Evolutionary conservation across 2,888 invertebrate species (phyloP), one percentile per base, ranked within the genome.

Genomic region (Conistra vaccinii): DNA sequence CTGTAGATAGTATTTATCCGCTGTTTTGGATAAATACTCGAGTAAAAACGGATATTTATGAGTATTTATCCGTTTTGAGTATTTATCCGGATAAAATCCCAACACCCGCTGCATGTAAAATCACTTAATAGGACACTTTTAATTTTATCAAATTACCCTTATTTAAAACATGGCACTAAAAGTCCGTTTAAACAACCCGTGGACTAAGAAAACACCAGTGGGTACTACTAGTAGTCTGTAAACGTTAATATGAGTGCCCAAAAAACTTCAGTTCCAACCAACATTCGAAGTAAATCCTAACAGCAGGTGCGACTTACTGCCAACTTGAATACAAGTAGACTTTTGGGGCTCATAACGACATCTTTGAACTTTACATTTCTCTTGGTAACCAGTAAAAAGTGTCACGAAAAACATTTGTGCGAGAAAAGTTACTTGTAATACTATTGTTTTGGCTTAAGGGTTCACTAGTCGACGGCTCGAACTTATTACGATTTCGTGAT

Each of bases 341-440:
- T 85, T 85, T 87, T 78, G 86, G 86, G 86, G 69, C 67, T 58
- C 78, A 76, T 87, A 84, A 87, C 81, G 87, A 86, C 86, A 80
- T 81, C 78, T 84, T 84, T 75, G 76, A 84, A 87, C 85, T 80
- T 78, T 66, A 66, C 70, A 76, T 83, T 86, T 83, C 70, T 76
- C 55, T 78, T 79, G 53, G 74, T 75, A 72, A 66, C 67, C 65
- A 81, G 83, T 78, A 83, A 78, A 77, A 81, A 77, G 67, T 76
- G 69, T 51, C 75, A 66, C 55, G 61, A 60, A 69, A 78, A 60
- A 42, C 53, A 57, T 66, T 73, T 76, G 48, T 20, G 39, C 10
- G 29, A 55, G 14, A 58, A 74, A 85, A 63, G 32, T 63, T 62
- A 61, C n/a, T 55, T 23, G 20, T 1, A 57, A 69, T 10, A 69